Base-by-base conservation (phyloP, 1,140 invertebrate genomes). In the Euwallacea similis region DNA sequence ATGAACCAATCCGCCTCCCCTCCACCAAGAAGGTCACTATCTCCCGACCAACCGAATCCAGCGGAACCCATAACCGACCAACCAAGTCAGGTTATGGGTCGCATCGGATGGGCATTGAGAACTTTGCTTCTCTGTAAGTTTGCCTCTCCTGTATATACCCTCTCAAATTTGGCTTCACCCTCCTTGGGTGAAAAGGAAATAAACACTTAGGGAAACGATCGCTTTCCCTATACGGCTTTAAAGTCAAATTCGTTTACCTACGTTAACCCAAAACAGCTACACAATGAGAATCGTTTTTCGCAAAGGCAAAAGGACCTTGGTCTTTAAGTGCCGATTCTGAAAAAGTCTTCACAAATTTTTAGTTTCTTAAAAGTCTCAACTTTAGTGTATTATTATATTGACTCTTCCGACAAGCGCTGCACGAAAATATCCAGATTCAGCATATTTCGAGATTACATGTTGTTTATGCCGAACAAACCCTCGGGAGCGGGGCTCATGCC, bases 101-200 rank as follows among this genome's bases (percentile, higher is more conserved):
- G 87, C 72, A 89, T 89, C 71, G 90, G 90, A 55, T 87, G 88
- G 85, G 88, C 91, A 8, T 79, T 93, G 16, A 83, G 90, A 62
- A 91, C 88, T 3, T 81, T 92, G 55, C 84, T 93, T 59, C 79
- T 92, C 59, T 85, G 86, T 72, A 85, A 88, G 74, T 83, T 11
- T 8, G 50, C 33, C 64, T 66, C 3, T 7, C 54, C 7, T 46
- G 4, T 33, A 4, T 4, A 33, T 4, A 4, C 21, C 21, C 21
- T 33, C 21, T 33, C 21, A 33, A 33, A 33, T 33, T 33, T 1
- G 1, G 4, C 21, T 33, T 33, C 1, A 2, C 4, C 21, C 21
- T 33, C 1, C 21, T 33, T 33, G 21, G 21, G 4, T 33, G 21
- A 33, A 33, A 33, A 33, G 21, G 21, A 33, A 33, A 33, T 33